Evolutionary conservation across 92 coral and sea anemone genomes (phyloP).

Genomic region (Actinostola sp.): DNA sequence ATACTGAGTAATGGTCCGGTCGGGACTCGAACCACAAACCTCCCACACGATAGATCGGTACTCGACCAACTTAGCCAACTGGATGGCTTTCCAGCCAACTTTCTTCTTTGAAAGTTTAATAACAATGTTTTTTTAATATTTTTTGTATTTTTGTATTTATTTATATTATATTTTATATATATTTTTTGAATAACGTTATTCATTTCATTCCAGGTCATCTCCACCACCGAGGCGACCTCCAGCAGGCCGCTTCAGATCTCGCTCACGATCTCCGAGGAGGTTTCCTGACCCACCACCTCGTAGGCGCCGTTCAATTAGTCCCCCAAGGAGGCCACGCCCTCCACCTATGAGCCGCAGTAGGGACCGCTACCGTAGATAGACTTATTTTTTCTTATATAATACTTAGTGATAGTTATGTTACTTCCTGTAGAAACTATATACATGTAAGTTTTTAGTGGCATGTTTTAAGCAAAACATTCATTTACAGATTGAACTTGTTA

Average conservation of each 20-base stretch:
- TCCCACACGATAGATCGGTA: too few species aligned
- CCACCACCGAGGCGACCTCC: constrained; percentile 32
- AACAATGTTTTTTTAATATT: background rate
- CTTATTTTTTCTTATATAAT: background rate
- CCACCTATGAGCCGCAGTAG: constrained; percentile 30
- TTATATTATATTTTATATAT: too few species aligned
- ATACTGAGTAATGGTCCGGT: too few species aligned
- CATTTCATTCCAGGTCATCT: constrained; percentile 13
- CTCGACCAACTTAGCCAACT: too few species aligned
- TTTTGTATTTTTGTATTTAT: too few species aligned
- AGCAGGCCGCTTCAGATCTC: constrained; percentile 28
- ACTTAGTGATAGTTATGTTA: background rate
- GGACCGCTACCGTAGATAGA: constrained; percentile 34
- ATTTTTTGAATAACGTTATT: too few species aligned
- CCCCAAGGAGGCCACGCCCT: constrained; percentile 38
- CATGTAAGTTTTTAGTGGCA: too few species aligned
- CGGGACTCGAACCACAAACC: too few species aligned
- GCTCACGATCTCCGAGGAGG: constrained; percentile 41
- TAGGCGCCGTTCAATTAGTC: constrained; percentile 35
- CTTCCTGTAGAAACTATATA: background rate
- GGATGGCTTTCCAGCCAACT: too few species aligned
- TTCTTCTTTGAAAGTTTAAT: background rate
- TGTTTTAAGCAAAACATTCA: too few species aligned
- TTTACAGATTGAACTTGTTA: too few species aligned
- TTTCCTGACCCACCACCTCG: constrained; percentile 38